These are phyloP conservation scores for Drosophila repletoides DNA, from an alignment of 1,140 invertebrate genomes.

Conservation along the genomic window DNA sequence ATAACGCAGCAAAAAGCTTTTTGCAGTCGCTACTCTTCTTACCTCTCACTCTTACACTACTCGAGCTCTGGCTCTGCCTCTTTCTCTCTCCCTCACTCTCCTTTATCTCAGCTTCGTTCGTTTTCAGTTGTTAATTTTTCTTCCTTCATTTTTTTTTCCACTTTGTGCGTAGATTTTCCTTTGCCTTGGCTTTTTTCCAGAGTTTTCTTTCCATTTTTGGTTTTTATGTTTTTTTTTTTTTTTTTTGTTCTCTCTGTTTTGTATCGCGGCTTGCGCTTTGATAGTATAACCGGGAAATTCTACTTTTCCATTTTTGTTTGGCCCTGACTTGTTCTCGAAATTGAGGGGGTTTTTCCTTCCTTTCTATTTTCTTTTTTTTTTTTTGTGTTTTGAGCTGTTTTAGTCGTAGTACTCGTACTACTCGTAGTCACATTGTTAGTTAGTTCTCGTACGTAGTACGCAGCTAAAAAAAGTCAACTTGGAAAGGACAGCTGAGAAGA, in stretches of 20 bases:
- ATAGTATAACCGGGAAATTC: slow-evolving; percentile 36
- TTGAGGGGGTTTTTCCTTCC: no score
- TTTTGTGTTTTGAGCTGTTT: not conserved
- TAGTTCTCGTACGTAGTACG: slow-evolving; percentile 47
- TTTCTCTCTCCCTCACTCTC: not conserved
- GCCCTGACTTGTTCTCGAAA: slow-evolving; percentile 46
- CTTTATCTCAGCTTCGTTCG: slow-evolving; percentile 6
- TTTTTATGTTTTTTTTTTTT: slow-evolving; percentile 22
- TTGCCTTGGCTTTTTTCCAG: slow-evolving; percentile 20
- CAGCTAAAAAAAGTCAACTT: slow-evolving; percentile 34
- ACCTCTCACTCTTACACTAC: slow-evolving; percentile 4
- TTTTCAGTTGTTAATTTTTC: slow-evolving; percentile 23
- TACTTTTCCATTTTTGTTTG: slow-evolving; percentile 23
- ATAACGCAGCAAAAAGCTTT: slow-evolving; percentile 57
- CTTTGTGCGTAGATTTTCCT: slow-evolving; percentile 69
- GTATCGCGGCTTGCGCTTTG: slow-evolving; percentile 53
- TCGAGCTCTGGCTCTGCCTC: not conserved
- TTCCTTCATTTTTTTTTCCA: slow-evolving; percentile 55
- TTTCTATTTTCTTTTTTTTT: no score
- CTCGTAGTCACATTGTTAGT: slow-evolving; percentile 59
- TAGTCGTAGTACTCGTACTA: slow-evolving; percentile 53
- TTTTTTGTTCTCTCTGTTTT: slow-evolving; percentile 16
- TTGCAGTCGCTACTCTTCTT: slow-evolving; percentile 24
- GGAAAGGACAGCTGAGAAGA: slow-evolving; percentile 19
- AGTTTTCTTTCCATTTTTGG: slow-evolving; percentile 14